phyloP scores from a whole-genome alignment of 2,797 vertebrate genomes.

The Pampus argenteus region DNA sequence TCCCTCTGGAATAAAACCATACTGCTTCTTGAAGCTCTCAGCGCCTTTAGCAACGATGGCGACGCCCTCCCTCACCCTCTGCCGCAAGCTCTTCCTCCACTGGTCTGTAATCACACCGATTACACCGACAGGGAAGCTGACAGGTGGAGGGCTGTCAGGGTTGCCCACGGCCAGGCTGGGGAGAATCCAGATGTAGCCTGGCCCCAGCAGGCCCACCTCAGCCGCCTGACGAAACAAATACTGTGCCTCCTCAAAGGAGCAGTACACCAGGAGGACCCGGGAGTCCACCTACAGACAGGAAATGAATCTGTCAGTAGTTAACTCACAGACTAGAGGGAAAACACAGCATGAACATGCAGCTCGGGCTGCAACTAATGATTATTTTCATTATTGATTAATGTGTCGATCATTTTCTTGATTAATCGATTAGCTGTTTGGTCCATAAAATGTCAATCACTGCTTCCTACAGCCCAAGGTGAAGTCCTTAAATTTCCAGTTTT shows the following conservation, averaged over 20 bases:
- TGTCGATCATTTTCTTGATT: no score
- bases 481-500: no score
- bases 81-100: conserved; percentile 94
- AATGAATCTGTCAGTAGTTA: background rate
- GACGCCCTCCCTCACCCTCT: conserved; percentile 95
- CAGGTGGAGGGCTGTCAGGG: conserved; percentile 90
- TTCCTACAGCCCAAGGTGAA: no score
- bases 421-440: no score
- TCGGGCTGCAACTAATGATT: no score
- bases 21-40: conserved; percentile 88
- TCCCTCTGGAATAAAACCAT: conserved; percentile 89
- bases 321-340: conserved; percentile 6
- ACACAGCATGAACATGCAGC: background rate
- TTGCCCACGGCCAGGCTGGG: conserved; percentile 93
- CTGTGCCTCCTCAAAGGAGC: conserved; percentile 94
- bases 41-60: conserved; percentile 94
- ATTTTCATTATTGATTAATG: no score
- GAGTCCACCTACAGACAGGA: conserved; percentile 85
- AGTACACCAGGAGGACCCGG: conserved; percentile 94
- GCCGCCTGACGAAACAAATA: conserved; percentile 91
- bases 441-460: no score
- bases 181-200: conserved; percentile 95
- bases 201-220: conserved; percentile 92
- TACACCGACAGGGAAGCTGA: conserved; percentile 92
- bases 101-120: conserved; percentile 95